Evolutionary conservation across 2,888 invertebrate species (phyloP).

Genomic region (Caenorhabditis sp.): DNA sequence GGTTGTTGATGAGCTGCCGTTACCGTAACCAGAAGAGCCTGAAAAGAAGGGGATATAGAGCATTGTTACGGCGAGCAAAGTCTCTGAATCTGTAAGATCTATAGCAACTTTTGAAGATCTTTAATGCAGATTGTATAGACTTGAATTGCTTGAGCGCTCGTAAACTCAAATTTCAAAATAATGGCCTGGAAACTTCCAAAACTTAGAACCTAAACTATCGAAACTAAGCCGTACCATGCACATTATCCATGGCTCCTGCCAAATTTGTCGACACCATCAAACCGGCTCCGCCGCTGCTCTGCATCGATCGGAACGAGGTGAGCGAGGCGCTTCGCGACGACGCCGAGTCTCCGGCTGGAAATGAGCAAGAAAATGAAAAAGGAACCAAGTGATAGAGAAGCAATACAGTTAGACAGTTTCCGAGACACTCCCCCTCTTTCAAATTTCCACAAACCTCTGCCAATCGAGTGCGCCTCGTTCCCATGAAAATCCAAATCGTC

Average conservation of each 20-base stretch:
- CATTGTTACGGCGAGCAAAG: background rate
- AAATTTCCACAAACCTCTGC: constrained; percentile 48
- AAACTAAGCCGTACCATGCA: constrained; percentile 43
- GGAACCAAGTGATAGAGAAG: background rate
- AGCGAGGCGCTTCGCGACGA: constrained; percentile 72
- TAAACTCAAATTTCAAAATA: too few relatives aligned
- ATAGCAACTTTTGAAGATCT: too few relatives aligned
- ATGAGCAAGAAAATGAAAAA: background rate
- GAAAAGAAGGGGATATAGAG: constrained; percentile 16
- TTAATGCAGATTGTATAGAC: too few relatives aligned
- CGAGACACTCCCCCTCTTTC: too few relatives aligned
- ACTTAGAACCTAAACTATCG: background rate
- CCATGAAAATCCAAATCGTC: constrained; percentile 62
- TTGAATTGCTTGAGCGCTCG: too few relatives aligned
- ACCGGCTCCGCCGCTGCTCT: constrained; percentile 67
- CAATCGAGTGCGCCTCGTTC: constrained; percentile 56
- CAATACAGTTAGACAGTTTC: background rate
- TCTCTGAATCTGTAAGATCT: too few relatives aligned
- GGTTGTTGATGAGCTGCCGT: constrained; percentile 58
- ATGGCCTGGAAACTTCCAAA: background rate
- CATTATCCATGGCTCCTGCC: constrained; percentile 51
- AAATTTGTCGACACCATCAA: constrained; percentile 59
- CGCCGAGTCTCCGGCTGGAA: constrained; percentile 68
- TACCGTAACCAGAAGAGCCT: constrained; percentile 59
- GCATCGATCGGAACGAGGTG: constrained; percentile 73